phyloP scores from a whole-genome alignment of 2,888 invertebrate species.

The Cryptus viduatorius region DNA sequence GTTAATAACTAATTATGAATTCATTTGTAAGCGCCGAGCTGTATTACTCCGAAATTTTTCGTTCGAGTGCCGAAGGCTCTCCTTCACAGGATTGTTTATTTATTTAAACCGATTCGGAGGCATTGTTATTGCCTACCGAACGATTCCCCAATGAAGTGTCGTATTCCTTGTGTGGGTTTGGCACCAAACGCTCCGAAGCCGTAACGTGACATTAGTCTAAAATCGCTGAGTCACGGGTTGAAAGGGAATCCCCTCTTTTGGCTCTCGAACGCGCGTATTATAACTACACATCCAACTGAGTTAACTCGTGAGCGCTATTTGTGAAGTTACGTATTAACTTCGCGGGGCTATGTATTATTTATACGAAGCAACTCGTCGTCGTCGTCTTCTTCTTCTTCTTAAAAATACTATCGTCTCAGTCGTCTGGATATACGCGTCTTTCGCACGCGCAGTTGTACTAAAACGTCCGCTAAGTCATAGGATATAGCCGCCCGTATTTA shows the following conservation, averaged over 20 bases:
- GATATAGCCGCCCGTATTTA: constrained; percentile 44
- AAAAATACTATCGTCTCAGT: constrained; percentile 16
- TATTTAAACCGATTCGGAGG: background rate
- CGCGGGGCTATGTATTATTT: constrained; percentile 58
- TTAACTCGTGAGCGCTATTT: constrained; percentile 39
- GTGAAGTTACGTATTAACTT: constrained; percentile 61
- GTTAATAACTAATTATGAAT: background rate
- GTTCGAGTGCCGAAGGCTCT: background rate
- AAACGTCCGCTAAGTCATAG: constrained; percentile 31
- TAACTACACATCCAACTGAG: background rate
- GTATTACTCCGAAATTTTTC: background rate
- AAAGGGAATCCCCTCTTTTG: constrained; percentile 39
- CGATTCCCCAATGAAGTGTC: background rate
- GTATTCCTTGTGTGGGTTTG: constrained; percentile 11
- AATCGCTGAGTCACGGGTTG: constrained; percentile 57
- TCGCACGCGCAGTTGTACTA: constrained; percentile 28
- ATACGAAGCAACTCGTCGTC: constrained; percentile 41
- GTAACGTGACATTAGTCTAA: constrained; percentile 24
- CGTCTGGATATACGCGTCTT: background rate
- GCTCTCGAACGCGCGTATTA: constrained; percentile 1
- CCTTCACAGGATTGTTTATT: background rate
- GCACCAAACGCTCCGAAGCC: constrained; percentile 24
- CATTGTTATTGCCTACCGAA: background rate
- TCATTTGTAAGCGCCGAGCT: background rate
- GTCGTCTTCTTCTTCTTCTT: constrained; percentile 9